Base-by-base conservation (phyloP, 2,888 invertebrate genomes). In the Zhengitettix transpicula region DNA sequence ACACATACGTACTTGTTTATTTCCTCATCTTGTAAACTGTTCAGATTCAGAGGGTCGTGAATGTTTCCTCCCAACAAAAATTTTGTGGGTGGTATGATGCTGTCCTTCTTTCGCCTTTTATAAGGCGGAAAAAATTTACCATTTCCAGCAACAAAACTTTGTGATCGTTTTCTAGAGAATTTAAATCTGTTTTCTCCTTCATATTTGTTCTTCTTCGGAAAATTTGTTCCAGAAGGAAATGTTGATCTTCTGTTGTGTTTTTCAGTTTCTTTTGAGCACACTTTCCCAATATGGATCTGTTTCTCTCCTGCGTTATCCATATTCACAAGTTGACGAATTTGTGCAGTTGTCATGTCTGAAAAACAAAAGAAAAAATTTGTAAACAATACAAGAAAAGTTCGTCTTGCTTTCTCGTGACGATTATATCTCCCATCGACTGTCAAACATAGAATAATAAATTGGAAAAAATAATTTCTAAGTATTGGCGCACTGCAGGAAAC, bases 1-100 rank as follows among this genome's bases (percentile, higher is more conserved):
- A 15, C 12, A 40, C n/a, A 57, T 16, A 40, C 60, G 60, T 57
- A 69, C 69, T 68, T 66, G 61, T 70, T 70, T 17, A 69, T 66
- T 64, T 70, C 70, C 63, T 70, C 71, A 65, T 71, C 70, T 66
- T 86, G 90, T 67, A 97, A 78, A 70, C 94, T 93, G 70, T 91
- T 93, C 62, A 97, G 75, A 75, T 97, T 97, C 55, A 97, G 75
- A 0, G 96, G 97, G 77, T 97, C 97, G 66, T 87, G 87, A 66
- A 95, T 95, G 73, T 93, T 96, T 10, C 96, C 97, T 54, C 96
- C 97, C 1, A 96, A 79, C 8, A 93, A 75, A 74, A 97, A 96
- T 73, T 94, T 94, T 0, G 92, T 92, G 0, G 96, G 95, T 58
- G 92, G 85, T 67, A 92, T 88, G 65, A 87, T 82, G 11, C 59